Evolutionary conservation across 2,113 vertebrate species (phyloP), one percentile per base, ranked within the genome.

Genomic region (Prionailurus bengalensis): DNA sequence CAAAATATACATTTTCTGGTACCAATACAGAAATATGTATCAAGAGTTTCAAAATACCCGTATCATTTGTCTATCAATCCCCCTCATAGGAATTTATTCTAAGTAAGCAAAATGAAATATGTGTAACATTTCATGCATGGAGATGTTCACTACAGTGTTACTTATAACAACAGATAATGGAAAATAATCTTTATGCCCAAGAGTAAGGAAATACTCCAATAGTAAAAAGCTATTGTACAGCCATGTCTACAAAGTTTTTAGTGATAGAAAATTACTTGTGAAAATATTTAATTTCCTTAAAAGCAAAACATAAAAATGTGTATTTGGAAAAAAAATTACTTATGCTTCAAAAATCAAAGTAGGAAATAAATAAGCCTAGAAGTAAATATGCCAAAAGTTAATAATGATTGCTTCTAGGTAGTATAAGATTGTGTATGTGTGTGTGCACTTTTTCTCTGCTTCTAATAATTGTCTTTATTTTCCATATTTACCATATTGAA

Each of bases 351-450:
- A 70, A 66, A 73, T 14, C 65, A 92, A 96, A 93, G 48, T 5
- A 94, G 85, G 95, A 93, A 96, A 88, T 58, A 96, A 94, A 84
- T 42, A 89, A 88, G 13, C 5, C 70, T 83, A 88, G 31, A 94
- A 68, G 93, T 53, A 98, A 96, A 71, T 45, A 89, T 66, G 65
- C 53, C 19, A 93, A 94, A 97, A 85, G 53, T 58, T 84, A 97
- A 80, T 21, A 93, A 11, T 31, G 55, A 85, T 73, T 95, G 23
- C 4, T 88, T 97, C 68, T 58, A 80, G 31, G 21, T 70, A 71
- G 21, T 42, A 82, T 95, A 61, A 61, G 17, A 89, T 82, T 39
- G 76, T 61, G 10, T 1, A 1, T 17, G 31, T 80, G 0, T 63
- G 12, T 17, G 13, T 53, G 12, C n/a, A 12, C 10, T 80, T 89